Conservation (phyloP, 2,113 vertebrate species). For the Lepidothrix coronata region DNA sequence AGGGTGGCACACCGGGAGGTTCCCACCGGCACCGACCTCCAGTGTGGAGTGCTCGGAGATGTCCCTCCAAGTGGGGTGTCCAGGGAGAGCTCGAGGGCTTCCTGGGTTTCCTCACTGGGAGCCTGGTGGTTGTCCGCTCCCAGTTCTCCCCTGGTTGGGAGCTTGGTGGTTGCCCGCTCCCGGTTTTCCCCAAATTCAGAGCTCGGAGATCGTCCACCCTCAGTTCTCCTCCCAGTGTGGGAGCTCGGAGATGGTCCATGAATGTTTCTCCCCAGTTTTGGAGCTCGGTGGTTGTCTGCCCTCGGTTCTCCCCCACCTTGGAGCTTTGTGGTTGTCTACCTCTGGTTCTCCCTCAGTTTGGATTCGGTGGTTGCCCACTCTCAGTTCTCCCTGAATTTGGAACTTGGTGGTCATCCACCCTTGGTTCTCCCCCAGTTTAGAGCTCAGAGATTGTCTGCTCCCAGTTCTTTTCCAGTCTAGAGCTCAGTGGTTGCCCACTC, state of each 20-base stretch:
- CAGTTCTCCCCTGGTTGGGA: not conserved
- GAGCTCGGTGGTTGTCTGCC: not conserved
- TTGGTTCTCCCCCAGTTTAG: not conserved
- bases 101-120: not conserved
- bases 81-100: accelerated
- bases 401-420: not conserved
- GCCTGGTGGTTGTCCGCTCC: not conserved
- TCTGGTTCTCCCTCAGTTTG: not conserved
- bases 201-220: not conserved
- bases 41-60: not conserved
- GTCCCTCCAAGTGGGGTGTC: not conserved
- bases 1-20: not conserved
- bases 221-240: not conserved
- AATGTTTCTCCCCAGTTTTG: not conserved
- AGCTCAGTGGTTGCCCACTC: accelerated
- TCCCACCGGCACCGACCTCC: accelerated
- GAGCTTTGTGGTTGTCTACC: not conserved
- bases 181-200: not conserved
- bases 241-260: not conserved
- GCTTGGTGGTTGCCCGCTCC: accelerated
- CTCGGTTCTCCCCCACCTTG: no score
- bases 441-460: not conserved
- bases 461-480: not conserved
- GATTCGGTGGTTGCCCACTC: accelerated
- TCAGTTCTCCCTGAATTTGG: not conserved